phyloP scores from a whole-genome alignment of 2,888 invertebrate species.

The Drosophila lacicola region DNA sequence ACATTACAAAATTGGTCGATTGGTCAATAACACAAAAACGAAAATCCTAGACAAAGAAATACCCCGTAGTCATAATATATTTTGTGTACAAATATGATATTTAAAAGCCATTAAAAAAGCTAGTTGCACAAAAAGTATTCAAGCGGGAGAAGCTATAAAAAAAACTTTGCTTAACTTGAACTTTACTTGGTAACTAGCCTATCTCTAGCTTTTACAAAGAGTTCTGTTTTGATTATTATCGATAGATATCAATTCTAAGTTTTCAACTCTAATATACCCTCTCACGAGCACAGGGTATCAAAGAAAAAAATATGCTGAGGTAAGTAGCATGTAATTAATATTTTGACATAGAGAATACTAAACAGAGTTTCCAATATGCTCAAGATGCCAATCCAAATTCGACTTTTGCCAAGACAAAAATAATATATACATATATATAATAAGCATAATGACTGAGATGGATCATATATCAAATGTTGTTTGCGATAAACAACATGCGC shows the following conservation, averaged over 20 bases:
- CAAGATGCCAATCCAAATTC: constrained; percentile 1
- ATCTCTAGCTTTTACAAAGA: too few species aligned
- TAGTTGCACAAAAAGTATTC: too few species aligned
- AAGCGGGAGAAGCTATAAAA: too few species aligned
- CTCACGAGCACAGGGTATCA: too few species aligned
- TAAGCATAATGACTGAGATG: constrained; percentile 45
- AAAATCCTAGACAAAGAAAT: not conserved
- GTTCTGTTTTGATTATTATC: too few species aligned
- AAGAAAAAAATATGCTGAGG: constrained; percentile 22
- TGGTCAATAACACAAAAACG: constrained; percentile 30
- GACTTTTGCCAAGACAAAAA: not conserved
- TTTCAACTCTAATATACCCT: not conserved
- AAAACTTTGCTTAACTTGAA: too few species aligned
- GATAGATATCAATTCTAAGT: too few species aligned
- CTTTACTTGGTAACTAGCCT: too few species aligned
- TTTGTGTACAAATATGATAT: too few species aligned
- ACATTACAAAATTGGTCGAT: constrained; percentile 56
- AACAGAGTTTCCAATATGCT: not conserved
- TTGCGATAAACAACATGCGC: constrained; percentile 54
- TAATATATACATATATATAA: constrained; percentile 12
- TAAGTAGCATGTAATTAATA: constrained; percentile 66
- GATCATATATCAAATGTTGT: constrained; percentile 65
- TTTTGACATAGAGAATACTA: constrained; percentile 35
- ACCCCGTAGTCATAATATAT: not conserved
- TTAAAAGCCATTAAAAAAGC: too few species aligned